Percentiles rank a stretch among this genome's conserved stretches.
Evolutionary conservation across 2,113 vertebrate genomes (phyloP).

Genomic region (Protobothrops mucrosquamatus): DNA sequence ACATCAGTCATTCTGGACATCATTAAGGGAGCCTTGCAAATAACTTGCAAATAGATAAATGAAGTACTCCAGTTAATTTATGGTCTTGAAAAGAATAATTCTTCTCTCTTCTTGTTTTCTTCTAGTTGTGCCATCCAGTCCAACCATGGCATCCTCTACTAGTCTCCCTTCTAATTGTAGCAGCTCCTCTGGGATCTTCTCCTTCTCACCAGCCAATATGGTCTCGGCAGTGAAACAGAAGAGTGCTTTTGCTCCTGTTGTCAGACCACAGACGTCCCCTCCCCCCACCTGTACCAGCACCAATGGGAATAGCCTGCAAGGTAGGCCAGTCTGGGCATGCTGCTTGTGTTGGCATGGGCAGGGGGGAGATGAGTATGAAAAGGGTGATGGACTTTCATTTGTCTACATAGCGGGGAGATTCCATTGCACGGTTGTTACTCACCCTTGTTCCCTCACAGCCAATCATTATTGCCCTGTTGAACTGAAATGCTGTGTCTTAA

Average conservation of each 20-base stretch:
- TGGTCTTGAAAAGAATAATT: constrained; percentile 32
- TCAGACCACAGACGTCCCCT: constrained; percentile 93
- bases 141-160: constrained; percentile 95
- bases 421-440: not conserved
- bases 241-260: constrained; percentile 96
- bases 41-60: not conserved
- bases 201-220: constrained; percentile 99
- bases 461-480: constrained; percentile 42
- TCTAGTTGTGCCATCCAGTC: constrained; percentile 92
- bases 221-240: constrained; percentile 97
- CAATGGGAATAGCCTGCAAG: constrained; percentile 96
- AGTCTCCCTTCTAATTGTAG: constrained; percentile 97
- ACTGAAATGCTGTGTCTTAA: constrained; percentile 45
- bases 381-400: not conserved
- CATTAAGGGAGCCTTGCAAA: not conserved
- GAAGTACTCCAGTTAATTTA: not conserved
- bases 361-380: not conserved
- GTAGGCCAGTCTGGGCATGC: constrained; percentile 59
- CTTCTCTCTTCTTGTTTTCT: constrained; percentile 45
- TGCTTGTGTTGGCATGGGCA: not conserved
- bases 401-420: constrained; percentile 36
- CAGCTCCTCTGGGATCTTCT: constrained; percentile 96
- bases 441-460: constrained; percentile 27
- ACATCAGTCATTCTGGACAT: not conserved
- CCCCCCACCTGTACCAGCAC: constrained; percentile 96